Conservation (phyloP, 2,888 invertebrate genomes). For the Drosophila koepferae region DNA sequence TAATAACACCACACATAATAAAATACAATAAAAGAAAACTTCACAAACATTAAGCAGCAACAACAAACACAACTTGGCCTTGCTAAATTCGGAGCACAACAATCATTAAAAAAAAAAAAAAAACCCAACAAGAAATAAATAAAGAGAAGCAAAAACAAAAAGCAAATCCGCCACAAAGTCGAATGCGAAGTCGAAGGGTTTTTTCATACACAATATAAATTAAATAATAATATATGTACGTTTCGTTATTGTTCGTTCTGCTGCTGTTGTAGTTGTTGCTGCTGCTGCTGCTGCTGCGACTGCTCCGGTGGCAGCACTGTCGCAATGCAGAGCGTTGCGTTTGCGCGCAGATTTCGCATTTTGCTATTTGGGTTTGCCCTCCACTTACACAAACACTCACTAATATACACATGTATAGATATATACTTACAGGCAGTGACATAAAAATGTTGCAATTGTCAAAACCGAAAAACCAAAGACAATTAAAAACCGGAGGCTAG, state of each 20-base stretch:
- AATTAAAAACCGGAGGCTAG: conserved; percentile 43
- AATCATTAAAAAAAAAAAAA: conserved; percentile 55
- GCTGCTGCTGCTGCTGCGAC: conserved; percentile 1
- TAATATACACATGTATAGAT: background rate
- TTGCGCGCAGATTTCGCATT: conserved; percentile 63
- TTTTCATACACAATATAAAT: conserved; percentile 58
- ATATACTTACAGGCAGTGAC: background rate
- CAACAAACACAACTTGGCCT: conserved; percentile 70
- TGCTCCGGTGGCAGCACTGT: conserved; percentile 35
- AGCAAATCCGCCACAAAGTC: conserved; percentile 52
- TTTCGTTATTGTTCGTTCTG: conserved; percentile 22
- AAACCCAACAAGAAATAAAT: conserved; percentile 35
- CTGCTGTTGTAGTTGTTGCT: conserved; percentile 10
- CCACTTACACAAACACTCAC: conserved; percentile 18
- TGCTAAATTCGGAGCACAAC: conserved; percentile 78
- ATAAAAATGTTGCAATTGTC: conserved; percentile 60
- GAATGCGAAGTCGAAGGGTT: conserved; percentile 54
- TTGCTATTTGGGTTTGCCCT: conserved; percentile 47
- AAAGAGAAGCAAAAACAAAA: conserved; percentile 40
- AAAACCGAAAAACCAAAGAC: conserved; percentile 40
- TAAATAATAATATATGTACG: conserved; percentile 41
- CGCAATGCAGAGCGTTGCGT: conserved; percentile 55
- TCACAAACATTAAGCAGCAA: conserved; percentile 62
- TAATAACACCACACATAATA: conserved; percentile 71
- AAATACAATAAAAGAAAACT: conserved; percentile 80